These are phyloP conservation scores for Gallinago nigripennis DNA, from an alignment of 2,797 vertebrate genomes.

Conservation along the genomic window DNA sequence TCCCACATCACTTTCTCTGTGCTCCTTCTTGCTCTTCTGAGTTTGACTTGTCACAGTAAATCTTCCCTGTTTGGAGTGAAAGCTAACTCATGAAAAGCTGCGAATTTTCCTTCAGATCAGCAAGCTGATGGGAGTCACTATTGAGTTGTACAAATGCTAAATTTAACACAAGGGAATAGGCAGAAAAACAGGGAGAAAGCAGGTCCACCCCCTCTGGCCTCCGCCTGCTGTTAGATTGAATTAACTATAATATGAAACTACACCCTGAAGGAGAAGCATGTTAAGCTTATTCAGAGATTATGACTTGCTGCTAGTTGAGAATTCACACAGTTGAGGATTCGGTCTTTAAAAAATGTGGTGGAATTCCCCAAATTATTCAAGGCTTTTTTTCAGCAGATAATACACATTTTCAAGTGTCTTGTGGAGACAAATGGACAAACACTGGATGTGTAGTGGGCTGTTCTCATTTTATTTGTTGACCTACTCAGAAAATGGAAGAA, in stretches of 20 bases:
- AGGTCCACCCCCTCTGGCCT: neutral
- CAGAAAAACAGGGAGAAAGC: neutral
- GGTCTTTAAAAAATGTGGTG: neutral
- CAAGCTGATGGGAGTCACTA: neutral
- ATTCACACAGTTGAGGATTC: neutral
- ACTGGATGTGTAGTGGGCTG: neutral
- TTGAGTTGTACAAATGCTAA: neutral
- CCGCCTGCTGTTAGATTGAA: neutral
- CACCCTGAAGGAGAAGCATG: neutral
- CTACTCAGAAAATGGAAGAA: neutral
- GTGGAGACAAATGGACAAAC: neutral
- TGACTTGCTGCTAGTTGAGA: neutral
- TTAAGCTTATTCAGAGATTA: conserved; percentile 9
- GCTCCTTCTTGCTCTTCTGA: neutral
- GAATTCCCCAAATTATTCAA: neutral
- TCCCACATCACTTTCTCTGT: neutral
- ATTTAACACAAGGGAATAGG: neutral
- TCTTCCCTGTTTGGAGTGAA: neutral
- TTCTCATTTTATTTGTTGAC: neutral
- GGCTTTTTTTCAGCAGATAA: neutral
- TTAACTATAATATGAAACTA: neutral
- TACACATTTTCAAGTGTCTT: neutral
- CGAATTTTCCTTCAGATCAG: neutral
- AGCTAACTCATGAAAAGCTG: neutral
- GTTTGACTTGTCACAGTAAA: neutral